Base-by-base conservation (phyloP, 2,797 vertebrate genomes). In the Periparus ater region DNA sequence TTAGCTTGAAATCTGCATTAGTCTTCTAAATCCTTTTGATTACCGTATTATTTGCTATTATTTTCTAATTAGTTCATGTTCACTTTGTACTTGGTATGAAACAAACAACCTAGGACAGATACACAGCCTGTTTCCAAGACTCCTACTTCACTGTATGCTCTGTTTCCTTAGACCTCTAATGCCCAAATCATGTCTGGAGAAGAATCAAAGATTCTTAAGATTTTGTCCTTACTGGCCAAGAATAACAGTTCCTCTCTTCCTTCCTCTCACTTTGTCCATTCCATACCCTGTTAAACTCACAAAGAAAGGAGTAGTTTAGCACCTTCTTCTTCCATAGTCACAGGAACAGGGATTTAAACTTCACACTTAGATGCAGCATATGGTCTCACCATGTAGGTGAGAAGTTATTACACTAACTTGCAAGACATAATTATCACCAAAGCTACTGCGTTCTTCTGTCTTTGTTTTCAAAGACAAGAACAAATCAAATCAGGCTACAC, bases 191-290 rank as follows among this genome's bases (percentile, higher is more conserved):
- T 60, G 22, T 34, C 62, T 87, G 74, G 92, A 94, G 71, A 86
- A 87, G 77, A 93, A 95, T 85, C 84, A 96, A 94, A 95, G 92
- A 13, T 40, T 40, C 68, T 57, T 18, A 62, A 67, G 29, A 76
- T 57, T 86, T 92, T 85, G 30, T 65, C 34, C 27, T 87, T 76
- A 58, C 32, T 57, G 19, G 89, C 84, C 84, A 95, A 85, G 45
- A 95, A 73, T 50, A 95, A 93, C 55, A 89, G 29, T 32, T 20
- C 11, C 13, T 63, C 53, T 72, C 61, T 75, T 88, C 76, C 60
- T 79, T 84, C 63, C 60, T 85, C 54, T 83, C 68, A 38, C 15
- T 32, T 26, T 72, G 18, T 57, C 25, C 72, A 74, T 81, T 70
- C 67, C 40, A 38, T 32, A 91, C 7, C 10, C 12, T 10, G 21